Evolutionary conservation across 2,113 vertebrate genomes (phyloP), one percentile per base, ranked within the genome.

Genomic region (Zosterops hypoxanthus): DNA sequence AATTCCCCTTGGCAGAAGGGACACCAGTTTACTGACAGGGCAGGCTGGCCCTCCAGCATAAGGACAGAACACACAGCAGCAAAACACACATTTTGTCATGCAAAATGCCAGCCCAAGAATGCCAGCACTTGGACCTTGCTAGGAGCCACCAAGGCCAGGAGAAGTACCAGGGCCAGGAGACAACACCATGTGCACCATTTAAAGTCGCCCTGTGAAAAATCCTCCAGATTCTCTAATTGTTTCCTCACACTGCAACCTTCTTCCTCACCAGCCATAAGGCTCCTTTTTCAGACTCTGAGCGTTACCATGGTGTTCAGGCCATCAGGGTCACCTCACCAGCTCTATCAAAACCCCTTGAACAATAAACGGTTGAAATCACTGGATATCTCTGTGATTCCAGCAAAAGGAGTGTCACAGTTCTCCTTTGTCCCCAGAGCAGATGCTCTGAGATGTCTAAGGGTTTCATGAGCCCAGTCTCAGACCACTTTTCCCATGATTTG

Each of bases 251-350:
- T 44, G 12, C 18, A 76, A 17, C n/a, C 33, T 81, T 77, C 41
- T 49, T 65, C 34, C 34, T 86, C 56, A 52, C 18, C 6, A 5
- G 29, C 11, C 39, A 70, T 24, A 34, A 42, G 60, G 66, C 33
- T 72, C 29, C 9, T 50, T 6, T 50, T 70, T 59, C 69, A 69
- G 44, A 19, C n/a, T 71, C n/a, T 56, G 61, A 76, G 61, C 0
- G 8, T 95, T 96, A 61, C 86, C 76, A 86, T 82, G 90, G 82
- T 71, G 31, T n/a, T 72, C 69, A 78, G 64, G 56, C 69, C 69
- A 93, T 28, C 41, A 36, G 76, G 86, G 60, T 83, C 31, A 3
- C 65, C 59, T 90, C 81, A 59, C 24, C 49, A 72, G 34, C 31
- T 61, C 41, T 46, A 4, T 80, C 63, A 95, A 80, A 80, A n/a